Conservation (phyloP, 2,797 vertebrate species). For the Pseudochaenichthys georgianus region DNA sequence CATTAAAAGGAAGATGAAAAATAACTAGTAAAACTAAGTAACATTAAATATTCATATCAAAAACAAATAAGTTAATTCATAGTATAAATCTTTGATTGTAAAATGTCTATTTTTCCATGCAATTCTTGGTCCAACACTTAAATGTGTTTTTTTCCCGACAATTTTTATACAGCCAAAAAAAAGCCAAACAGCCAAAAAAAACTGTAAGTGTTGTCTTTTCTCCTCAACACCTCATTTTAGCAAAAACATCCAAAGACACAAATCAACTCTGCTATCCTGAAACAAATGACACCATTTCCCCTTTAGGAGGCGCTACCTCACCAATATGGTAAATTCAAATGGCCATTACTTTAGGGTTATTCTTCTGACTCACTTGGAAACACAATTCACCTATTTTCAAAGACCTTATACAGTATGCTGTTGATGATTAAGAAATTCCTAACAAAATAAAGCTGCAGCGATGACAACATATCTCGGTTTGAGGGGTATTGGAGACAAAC, state of each 20-base stretch:
- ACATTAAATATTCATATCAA: too few relatives aligned
- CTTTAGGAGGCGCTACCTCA: conserved; percentile 41
- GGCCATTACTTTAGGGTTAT: background rate
- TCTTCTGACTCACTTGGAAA: conserved; percentile 6
- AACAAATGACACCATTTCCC: background rate
- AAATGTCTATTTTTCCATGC: background rate
- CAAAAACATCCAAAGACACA: background rate
- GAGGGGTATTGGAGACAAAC: background rate
- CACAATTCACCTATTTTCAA: background rate
- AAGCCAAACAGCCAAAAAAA: background rate
- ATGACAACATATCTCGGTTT: background rate
- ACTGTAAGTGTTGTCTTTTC: background rate
- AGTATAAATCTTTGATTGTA: background rate
- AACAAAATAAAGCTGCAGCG: too few relatives aligned
- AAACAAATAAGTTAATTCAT: too few relatives aligned
- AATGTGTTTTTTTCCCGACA: background rate
- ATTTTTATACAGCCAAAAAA: background rate
- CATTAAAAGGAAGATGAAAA: too few relatives aligned
- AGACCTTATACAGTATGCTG: background rate
- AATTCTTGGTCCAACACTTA: background rate
- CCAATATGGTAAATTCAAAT: background rate
- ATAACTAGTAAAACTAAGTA: too few relatives aligned
- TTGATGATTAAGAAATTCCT: background rate
- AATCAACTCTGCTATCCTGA: background rate
- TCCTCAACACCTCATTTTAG: background rate